phyloP scores from a whole-genome alignment of 2,888 invertebrate species.

The Brachycybe producta region DNA sequence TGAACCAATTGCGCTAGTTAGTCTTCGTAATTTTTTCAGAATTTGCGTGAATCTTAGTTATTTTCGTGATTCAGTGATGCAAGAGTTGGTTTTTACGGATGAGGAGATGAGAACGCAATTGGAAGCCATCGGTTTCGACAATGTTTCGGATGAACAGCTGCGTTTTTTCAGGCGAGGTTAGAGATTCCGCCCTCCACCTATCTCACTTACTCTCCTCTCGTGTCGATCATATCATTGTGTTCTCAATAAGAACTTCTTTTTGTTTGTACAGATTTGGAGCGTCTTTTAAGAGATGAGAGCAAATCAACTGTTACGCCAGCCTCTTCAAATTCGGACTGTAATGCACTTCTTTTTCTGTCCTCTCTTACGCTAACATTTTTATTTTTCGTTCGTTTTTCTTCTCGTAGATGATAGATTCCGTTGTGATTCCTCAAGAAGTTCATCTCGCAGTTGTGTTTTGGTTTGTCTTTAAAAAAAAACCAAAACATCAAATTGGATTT shows the following conservation, averaged over 20 bases:
- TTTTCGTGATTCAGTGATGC: neutral
- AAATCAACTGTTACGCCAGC: neutral
- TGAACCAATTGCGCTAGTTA: neutral
- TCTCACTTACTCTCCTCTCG: neutral
- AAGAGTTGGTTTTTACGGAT: slow-evolving; percentile 14
- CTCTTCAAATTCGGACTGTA: neutral
- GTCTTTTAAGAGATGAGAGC: neutral
- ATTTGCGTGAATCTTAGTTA: neutral
- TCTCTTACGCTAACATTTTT: no score
- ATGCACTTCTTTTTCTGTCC: no score
- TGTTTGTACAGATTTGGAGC: no score
- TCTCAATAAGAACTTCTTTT: no score
- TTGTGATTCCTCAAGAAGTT: no score
- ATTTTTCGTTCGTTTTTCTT: no score
- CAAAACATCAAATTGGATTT: no score
- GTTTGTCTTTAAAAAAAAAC: no score
- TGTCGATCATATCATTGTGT: no score
- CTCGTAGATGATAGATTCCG: no score
- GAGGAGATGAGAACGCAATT: slow-evolving; percentile 19
- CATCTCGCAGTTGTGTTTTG: no score
- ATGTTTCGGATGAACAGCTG: slow-evolving; percentile 18
- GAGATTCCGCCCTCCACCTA: no score
- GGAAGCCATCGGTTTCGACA: slow-evolving; percentile 16
- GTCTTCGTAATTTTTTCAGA: neutral
- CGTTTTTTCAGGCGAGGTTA: slow-evolving; percentile 16